Percentiles rank a stretch among this genome's conserved stretches.
Conservation (phyloP, 2,113 vertebrate species). For the Microcebus jonahi region DNA sequence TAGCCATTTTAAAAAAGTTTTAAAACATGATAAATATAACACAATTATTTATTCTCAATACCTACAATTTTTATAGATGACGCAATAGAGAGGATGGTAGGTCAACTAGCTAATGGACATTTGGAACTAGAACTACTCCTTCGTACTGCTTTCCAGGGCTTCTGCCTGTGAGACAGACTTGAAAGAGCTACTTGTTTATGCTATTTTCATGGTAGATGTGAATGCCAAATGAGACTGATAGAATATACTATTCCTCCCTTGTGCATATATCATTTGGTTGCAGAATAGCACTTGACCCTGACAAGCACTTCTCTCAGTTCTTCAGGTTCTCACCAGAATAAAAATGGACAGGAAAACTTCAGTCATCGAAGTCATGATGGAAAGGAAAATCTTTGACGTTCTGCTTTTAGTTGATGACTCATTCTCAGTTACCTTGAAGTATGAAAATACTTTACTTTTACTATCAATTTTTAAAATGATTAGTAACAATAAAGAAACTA, state of each 20-base stretch:
- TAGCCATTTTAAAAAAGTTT: not conserved
- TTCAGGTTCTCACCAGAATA: not conserved
- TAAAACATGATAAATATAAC: not conserved
- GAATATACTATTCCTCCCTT: not conserved
- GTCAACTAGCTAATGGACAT: not conserved
- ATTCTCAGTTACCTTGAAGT: slow-evolving; percentile 52
- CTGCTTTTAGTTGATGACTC: slow-evolving; percentile 42
- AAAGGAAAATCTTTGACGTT: not conserved
- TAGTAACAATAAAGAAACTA: not conserved
- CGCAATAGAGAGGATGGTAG: not conserved
- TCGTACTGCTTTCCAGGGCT: not conserved
- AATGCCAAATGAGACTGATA: not conserved
- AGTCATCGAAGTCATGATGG: not conserved
- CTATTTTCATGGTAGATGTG: not conserved
- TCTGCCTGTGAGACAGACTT: not conserved
- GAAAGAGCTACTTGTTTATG: not conserved
- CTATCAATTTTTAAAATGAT: not conserved
- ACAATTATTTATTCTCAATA: not conserved
- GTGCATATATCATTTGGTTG: not conserved
- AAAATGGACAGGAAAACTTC: not conserved
- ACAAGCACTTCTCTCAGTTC: not conserved
- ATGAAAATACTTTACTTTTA: not conserved
- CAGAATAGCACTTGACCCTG: not conserved
- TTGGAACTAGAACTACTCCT: not conserved
- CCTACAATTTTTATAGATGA: not conserved